Conservation (phyloP, 2,113 vertebrate species). For the Hypanus sabinus region DNA sequence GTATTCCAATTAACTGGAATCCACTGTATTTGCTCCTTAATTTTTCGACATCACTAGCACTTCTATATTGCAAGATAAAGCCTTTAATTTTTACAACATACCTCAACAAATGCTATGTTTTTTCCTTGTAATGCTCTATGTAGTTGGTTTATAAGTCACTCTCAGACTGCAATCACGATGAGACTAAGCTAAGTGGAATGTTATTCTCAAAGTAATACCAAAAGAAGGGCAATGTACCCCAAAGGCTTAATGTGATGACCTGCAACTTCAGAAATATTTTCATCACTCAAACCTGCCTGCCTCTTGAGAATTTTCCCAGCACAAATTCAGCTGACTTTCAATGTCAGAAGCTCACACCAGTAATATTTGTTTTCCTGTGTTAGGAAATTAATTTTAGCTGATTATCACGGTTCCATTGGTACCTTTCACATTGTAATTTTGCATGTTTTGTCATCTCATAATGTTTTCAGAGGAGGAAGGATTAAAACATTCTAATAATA, state of each 20-base stretch:
- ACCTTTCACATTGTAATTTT: conserved; percentile 96
- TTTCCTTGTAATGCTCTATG: background rate
- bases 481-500: conserved; percentile 62
- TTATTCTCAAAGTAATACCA: conserved; percentile 82
- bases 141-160: background rate
- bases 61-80: background rate
- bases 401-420: conserved; percentile 91
- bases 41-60: background rate
- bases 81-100: background rate
- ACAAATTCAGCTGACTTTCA: conserved; percentile 73
- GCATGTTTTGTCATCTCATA: conserved; percentile 83
- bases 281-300: conserved; percentile 74
- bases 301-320: conserved; percentile 77
- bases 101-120: background rate
- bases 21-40: background rate
- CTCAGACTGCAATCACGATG: conserved; percentile 83
- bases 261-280: conserved; percentile 90
- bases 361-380: conserved; percentile 93
- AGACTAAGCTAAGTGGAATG: conserved; percentile 82
- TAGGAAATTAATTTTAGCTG: conserved; percentile 99
- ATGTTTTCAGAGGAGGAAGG: conserved; percentile 52
- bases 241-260: conserved; percentile 76
- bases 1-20: too few relatives aligned
- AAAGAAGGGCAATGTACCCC: conserved; percentile 67
- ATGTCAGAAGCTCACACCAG: conserved; percentile 83